Conservation (phyloP, 1,140 invertebrate species). For the Neuroterus valhalla region DNA sequence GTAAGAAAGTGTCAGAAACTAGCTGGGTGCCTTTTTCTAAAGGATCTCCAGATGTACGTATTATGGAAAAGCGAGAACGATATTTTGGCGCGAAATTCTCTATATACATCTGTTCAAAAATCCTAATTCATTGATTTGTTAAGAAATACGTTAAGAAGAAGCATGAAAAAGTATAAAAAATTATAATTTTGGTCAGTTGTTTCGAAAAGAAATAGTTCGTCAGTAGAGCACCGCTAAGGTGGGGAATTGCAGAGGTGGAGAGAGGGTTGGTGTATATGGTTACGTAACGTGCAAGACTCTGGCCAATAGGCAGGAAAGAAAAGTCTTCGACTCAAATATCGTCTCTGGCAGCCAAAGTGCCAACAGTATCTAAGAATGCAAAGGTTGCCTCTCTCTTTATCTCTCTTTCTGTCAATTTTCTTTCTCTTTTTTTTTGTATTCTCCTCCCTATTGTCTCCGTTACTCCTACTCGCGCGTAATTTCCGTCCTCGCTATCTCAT, state of each 20-base stretch:
- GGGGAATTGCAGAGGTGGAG: slow-evolving; percentile 28
- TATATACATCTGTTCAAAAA: too few species aligned
- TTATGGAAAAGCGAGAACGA: too few species aligned
- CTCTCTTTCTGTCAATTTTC: background rate
- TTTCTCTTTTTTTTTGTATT: slow-evolving; percentile 4
- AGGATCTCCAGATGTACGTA: too few species aligned
- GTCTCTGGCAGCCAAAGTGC: slow-evolving; percentile 45
- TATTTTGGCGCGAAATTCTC: too few species aligned
- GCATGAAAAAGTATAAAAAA: background rate
- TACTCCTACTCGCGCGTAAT: slow-evolving; percentile 11
- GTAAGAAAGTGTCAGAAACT: too few species aligned
- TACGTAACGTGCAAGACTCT: slow-evolving; percentile 49
- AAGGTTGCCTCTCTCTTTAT: slow-evolving; percentile 19
- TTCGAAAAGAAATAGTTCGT: slow-evolving; percentile 9
- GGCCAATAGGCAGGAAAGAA: slow-evolving; percentile 38
- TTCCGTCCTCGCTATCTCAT: slow-evolving; percentile 43
- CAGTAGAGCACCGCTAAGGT: slow-evolving; percentile 22
- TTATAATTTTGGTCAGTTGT: background rate
- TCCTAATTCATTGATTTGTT: too few species aligned
- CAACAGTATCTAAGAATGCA: slow-evolving; percentile 39
- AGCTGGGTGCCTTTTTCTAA: too few species aligned
- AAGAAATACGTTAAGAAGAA: background rate
- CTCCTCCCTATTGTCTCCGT: slow-evolving; percentile 3
- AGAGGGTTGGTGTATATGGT: slow-evolving; percentile 13
- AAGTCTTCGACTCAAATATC: slow-evolving; percentile 44